Evolutionary conservation across 2,113 vertebrate genomes (phyloP).

Genomic region (Chroicocephalus ridibundus): DNA sequence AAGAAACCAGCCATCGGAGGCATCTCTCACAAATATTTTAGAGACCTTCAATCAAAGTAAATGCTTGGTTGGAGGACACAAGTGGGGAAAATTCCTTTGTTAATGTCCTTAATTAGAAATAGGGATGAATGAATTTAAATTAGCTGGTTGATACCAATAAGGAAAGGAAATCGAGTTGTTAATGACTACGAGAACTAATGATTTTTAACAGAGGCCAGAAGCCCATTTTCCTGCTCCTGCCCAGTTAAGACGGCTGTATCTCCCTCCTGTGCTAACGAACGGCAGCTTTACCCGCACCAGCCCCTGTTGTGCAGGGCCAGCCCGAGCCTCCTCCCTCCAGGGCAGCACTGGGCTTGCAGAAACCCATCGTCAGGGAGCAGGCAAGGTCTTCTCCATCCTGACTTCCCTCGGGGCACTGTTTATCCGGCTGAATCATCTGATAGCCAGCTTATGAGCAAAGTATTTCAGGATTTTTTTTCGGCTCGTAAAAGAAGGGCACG

Average conservation of each 20-base stretch:
- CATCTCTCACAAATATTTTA: background rate
- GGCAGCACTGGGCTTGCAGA: background rate
- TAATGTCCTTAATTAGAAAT: background rate
- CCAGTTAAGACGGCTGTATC: too few relatives aligned
- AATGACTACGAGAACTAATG: background rate
- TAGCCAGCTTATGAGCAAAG: background rate
- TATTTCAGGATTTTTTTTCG: background rate
- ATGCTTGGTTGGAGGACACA: background rate
- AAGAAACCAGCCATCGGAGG: background rate
- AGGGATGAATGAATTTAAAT: background rate
- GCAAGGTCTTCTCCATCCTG: background rate
- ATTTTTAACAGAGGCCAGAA: background rate
- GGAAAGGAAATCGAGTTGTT: background rate
- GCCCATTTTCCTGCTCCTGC: background rate
- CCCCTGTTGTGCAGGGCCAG: background rate
- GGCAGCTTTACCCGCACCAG: background rate
- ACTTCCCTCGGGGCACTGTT: background rate
- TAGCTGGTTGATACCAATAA: background rate
- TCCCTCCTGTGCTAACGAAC: rapidly evolving
- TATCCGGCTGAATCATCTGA: background rate
- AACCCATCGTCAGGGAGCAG: background rate
- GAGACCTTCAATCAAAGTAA: background rate
- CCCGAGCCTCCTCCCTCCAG: background rate
- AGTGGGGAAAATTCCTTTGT: background rate
- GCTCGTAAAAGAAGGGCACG: background rate